Evolutionary conservation across 1,140 invertebrate genomes (phyloP).

Genomic region (Solenopsis fugax): DNA sequence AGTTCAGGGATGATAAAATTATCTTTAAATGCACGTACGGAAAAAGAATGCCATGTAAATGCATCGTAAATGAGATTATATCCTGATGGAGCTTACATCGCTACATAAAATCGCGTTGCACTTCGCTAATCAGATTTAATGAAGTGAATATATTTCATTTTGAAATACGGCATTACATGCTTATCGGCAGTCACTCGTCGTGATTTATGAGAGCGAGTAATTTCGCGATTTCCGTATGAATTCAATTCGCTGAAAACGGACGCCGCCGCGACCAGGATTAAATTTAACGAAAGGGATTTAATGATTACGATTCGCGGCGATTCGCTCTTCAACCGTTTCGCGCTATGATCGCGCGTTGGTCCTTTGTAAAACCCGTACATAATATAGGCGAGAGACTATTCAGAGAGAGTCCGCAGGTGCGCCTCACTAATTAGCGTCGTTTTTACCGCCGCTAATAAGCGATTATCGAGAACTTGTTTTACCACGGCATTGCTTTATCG

Average conservation of each 20-base stretch:
- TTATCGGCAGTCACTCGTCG: constrained; percentile 40
- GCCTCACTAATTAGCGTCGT: constrained; percentile 46
- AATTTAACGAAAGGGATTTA: constrained; percentile 57
- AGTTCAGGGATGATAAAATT: neutral
- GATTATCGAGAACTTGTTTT: constrained; percentile 61
- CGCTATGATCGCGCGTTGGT: constrained; percentile 15
- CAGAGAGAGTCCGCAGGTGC: constrained; percentile 36
- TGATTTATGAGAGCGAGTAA: constrained; percentile 59
- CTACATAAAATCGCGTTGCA: constrained; percentile 30
- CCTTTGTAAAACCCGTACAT: constrained; percentile 50
- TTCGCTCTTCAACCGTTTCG: constrained; percentile 41
- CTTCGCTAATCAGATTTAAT: constrained; percentile 41
- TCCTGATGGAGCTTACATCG: neutral
- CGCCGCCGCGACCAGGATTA: constrained; percentile 30
- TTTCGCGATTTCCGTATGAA: constrained; percentile 49
- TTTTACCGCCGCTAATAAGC: constrained; percentile 56
- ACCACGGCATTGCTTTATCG: constrained; percentile 43
- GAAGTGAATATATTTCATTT: constrained; percentile 56
- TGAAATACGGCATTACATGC: constrained; percentile 40
- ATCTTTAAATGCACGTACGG: neutral
- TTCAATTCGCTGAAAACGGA: constrained; percentile 52
- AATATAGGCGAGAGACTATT: constrained; percentile 35
- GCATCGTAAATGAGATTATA: neutral
- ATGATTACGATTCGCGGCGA: constrained; percentile 46
- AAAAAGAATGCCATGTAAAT: neutral